Conservation (phyloP, 2,797 vertebrate species). For the Euthynnus affinis region DNA sequence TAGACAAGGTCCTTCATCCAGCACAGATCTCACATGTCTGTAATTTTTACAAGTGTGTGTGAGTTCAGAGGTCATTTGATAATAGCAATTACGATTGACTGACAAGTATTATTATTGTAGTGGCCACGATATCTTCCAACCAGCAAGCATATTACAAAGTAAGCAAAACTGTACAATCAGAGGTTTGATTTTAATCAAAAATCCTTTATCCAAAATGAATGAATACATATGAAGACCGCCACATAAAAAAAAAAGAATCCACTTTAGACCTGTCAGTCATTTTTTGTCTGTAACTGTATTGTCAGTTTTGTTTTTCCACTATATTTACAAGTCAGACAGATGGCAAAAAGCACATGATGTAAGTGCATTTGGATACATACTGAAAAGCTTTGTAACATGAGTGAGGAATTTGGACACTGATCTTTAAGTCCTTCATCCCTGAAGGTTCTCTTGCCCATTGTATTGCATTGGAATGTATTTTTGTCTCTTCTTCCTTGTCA, state of each 20-base stretch:
- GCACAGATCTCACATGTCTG: not conserved
- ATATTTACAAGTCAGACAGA: slow-evolving; percentile 17
- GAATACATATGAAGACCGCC: not conserved
- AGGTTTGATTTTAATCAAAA: not conserved
- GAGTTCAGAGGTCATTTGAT: slow-evolving; percentile 17
- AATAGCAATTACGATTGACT: not conserved
- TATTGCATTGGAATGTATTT: slow-evolving; percentile 89
- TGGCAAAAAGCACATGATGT: slow-evolving; percentile 31
- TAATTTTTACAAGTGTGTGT: not conserved
- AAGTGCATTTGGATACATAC: slow-evolving; percentile 40
- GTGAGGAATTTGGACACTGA: slow-evolving; percentile 30
- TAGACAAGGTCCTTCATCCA: not conserved
- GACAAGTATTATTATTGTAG: slow-evolving; percentile 9
- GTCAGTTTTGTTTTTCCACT: slow-evolving; percentile 11
- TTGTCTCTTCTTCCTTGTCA: slow-evolving; percentile 83
- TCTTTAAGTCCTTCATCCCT: slow-evolving; percentile 65
- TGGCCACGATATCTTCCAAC: not conserved
- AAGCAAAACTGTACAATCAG: slow-evolving; percentile 17
- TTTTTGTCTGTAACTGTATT: slow-evolving; percentile 14
- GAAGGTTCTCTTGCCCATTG: slow-evolving; percentile 54
- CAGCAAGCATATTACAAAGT: not conserved
- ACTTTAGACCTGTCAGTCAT: slow-evolving; percentile 19
- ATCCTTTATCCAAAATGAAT: not conserved
- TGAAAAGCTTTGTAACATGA: slow-evolving; percentile 48
- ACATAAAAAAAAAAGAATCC: slow-evolving; percentile 1